Evolutionary conservation across 2,888 invertebrate species (phyloP), one percentile per base, ranked within the genome.

Genomic region (Suillia variegata): DNA sequence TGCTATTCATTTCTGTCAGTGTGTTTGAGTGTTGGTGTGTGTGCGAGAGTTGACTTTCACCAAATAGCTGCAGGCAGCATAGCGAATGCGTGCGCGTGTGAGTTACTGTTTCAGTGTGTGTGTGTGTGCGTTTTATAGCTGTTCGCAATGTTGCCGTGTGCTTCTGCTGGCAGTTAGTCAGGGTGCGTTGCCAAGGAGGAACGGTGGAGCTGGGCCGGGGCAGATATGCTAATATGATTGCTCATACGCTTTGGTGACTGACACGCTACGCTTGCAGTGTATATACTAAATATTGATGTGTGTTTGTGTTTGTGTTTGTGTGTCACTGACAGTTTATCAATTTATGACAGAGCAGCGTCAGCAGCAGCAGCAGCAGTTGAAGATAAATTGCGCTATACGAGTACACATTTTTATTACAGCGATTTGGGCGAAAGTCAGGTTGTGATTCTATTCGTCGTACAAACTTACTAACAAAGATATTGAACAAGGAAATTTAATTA

Each of bases 91-190:
- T 26, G 26, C 10, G 26, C 26, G 26, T 26, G 17, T 58, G 57
- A 38, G 6, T 31, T 5, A 31, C 31, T 63, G 62, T 63, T 70
- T 72, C 75, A 73, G 73, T 71, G 74, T 71, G 71, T 71, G 74
- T 69, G 68, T 67, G 62, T 69, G 61, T 64, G 71, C 67, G 69
- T 70, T 73, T 68, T 71, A 71, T 15, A 21, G 54, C 42, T 54
- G 45, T 20, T 13, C n/a, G 26, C 10, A 38, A 8, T 38, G 38
- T n/a, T 12, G 38, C 13, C 10, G 48, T 48, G 48, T n/a, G 48
- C n/a, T 6, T 20, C 8, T 45, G 45, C 33, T 8, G 13, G 10
- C 10, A 8, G 13, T 33, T 33, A 33, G 33, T n/a, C n/a, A n/a
- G n/a, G n/a, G n/a, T n/a, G n/a, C n/a, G n/a, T n/a, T n/a, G n/a